Conservation (phyloP, 2,888 invertebrate species). For the Mactromeris polynyma region DNA sequence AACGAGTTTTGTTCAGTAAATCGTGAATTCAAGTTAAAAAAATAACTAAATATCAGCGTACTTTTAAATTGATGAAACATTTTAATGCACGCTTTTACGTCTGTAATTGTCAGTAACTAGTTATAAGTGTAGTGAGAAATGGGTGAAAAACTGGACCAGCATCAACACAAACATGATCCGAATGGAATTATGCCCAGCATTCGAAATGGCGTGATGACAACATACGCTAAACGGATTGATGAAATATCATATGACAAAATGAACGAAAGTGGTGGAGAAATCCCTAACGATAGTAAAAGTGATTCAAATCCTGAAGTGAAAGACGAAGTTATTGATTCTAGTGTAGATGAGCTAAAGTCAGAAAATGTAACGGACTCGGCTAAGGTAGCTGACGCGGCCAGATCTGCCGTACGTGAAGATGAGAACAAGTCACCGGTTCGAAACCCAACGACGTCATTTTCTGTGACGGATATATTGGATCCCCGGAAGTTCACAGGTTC, state of each 20-base stretch:
- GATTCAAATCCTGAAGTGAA: not conserved
- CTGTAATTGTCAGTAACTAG: not conserved
- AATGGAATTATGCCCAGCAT: not conserved
- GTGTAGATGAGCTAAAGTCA: not conserved
- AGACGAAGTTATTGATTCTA: not conserved
- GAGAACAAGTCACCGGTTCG: constrained; percentile 40
- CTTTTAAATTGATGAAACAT: not conserved
- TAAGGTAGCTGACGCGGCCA: not conserved
- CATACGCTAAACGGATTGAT: not conserved
- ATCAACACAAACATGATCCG: not conserved
- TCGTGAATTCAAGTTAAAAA: not conserved
- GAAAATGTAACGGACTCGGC: not conserved
- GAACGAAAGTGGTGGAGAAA: not conserved
- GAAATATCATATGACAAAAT: not conserved
- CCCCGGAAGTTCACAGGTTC: constrained; percentile 81
- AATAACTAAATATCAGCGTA: not conserved
- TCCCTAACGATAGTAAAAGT: not conserved
- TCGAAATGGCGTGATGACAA: not conserved
- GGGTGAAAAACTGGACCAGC: constrained; percentile 9
- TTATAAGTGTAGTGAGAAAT: not conserved
- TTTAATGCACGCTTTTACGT: not conserved
- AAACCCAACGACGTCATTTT: constrained; percentile 78
- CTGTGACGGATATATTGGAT: constrained; percentile 82
- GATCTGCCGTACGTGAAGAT: not conserved
- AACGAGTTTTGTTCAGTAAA: not conserved